Base-by-base conservation (phyloP, 2,113 vertebrate genomes). In the Tenebrosternarchus preto region DNA sequence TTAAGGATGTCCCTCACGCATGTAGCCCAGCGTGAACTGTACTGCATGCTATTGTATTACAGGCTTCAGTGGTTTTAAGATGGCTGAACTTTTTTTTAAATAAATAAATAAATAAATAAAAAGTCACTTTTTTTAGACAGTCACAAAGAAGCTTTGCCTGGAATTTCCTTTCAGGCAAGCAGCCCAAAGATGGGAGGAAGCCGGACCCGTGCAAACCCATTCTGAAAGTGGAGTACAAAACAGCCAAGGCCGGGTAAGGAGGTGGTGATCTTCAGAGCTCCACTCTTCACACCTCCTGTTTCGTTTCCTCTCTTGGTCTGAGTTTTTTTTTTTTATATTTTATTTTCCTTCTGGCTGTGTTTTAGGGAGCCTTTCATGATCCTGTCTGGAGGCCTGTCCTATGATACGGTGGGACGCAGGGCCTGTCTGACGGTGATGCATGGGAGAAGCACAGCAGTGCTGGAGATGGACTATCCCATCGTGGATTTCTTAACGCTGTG, bases 361-460 rank as follows among this genome's bases (percentile, higher is more conserved):
- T 27, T 27, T 22, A 92, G 92, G 82, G 92, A 93, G 76, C 86
- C 98, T 76, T 99, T 98, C 89, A 97, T 98, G 90, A 94, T 99
- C 81, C 93, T 99, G 80, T 98, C 95, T 27, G 98, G 98, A 86
- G 98, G 98, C 56, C 92, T 99, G 86, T 97, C 98, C 0, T 99
- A 98, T 72, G 98, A 99, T 80, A 98, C 96, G 43, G 95, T 96
- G 82, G 97, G 98, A 86, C 95, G 96, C 87, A 93, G 98, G 91
- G 95, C 97, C 63, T 98, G 98, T 89, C 92, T 99, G 90, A 99
- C 98, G 22, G 97, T 99, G 85, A 99, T 99, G 98, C 98, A 98
- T 19, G 98, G 98, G 3, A 99, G 98, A 85, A 98, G 95, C 88
- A 98, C 97, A 29, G 91, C 97, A 60, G 96, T 99, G 81, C 92